Evolutionary conservation across 2,888 invertebrate genomes (phyloP), one percentile per base, ranked within the genome.

Genomic region (Idaea dimidiata): DNA sequence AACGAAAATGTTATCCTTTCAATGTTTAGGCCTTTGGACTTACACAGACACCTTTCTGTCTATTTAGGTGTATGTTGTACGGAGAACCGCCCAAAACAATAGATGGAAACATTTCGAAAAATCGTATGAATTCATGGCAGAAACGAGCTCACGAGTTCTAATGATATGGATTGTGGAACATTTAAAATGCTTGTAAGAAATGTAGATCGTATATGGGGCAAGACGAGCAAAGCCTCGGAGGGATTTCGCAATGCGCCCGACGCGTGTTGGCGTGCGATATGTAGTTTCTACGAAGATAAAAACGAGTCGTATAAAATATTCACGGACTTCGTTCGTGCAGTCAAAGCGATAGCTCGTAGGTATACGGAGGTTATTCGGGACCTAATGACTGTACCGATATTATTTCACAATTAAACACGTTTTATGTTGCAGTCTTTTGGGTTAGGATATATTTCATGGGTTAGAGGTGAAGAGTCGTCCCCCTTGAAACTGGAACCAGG

Each of bases 221-320:
- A 7, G 16, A 54, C 54, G 6, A 16, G 17, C n/a, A 54, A 16
- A 54, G 54, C 17, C 16, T 17, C 54, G 54, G 54, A 17, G 17
- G 54, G 16, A 54, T 54, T 54, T 16, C 54, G 16, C 17, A 54
- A 16, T 7, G 17, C 16, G 54, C 54, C 8, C 17, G 16, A 5
- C 7, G 17, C 16, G 54, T 54, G 54, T 54, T 43, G 54, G 14
- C 54, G 54, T 54, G 54, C n/a, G 3, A 54, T 16, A 16, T 54
- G 6, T 17, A 54, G 56, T 17, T 56, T 56, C 17, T 18, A 56
- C 18, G 17, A 24, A 56, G 58, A 56, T 55, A 16, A 17, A 53
- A 60, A 60, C 43, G 56, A 61, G 18, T 53, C 54, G n/a, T 17
- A 53, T 61, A 6, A 59, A 63, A 61, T 63, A 63, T 63, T 63